Conservation (phyloP, 1,140 invertebrate genomes). For the Papilio polytes region DNA sequence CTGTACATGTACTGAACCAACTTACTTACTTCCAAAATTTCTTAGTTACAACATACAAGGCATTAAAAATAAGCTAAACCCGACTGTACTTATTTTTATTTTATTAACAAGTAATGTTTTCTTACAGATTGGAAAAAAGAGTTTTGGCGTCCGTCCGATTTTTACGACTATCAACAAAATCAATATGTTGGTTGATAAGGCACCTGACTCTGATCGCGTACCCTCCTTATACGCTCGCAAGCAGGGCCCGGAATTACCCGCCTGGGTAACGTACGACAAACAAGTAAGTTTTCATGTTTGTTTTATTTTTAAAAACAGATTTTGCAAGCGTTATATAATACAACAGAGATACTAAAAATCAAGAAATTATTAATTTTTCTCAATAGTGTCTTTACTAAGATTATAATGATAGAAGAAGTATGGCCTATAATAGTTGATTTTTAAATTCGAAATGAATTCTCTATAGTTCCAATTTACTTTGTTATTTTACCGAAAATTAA, state of each 20-base stretch:
- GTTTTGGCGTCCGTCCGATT: conserved; percentile 71
- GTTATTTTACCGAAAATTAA: no score
- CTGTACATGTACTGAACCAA: background rate
- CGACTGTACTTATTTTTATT: no score
- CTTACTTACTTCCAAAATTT: no score
- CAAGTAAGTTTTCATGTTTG: conserved; percentile 84
- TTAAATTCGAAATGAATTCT: background rate
- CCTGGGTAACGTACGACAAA: conserved; percentile 95
- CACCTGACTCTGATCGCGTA: conserved; percentile 61
- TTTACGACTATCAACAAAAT: conserved; percentile 73
- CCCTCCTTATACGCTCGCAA: conserved; percentile 88
- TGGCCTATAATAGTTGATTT: background rate
- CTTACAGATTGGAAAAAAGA: conserved; percentile 71
- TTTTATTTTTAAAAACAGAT: background rate
- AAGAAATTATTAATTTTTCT: background rate
- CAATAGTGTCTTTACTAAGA: background rate
- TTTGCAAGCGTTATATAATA: background rate
- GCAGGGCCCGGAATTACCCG: conserved; percentile 88
- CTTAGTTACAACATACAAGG: no score
- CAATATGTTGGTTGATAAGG: conserved; percentile 77
- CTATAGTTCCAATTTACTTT: background rate
- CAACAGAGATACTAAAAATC: background rate
- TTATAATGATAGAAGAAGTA: background rate
- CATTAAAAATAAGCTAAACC: no score
- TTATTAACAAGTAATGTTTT: background rate